A percentile compares a stretch with the other conserved stretches of the same genome.
phyloP scores from a whole-genome alignment of 1,140 invertebrate species.

The Brachionus angularis region DNA sequence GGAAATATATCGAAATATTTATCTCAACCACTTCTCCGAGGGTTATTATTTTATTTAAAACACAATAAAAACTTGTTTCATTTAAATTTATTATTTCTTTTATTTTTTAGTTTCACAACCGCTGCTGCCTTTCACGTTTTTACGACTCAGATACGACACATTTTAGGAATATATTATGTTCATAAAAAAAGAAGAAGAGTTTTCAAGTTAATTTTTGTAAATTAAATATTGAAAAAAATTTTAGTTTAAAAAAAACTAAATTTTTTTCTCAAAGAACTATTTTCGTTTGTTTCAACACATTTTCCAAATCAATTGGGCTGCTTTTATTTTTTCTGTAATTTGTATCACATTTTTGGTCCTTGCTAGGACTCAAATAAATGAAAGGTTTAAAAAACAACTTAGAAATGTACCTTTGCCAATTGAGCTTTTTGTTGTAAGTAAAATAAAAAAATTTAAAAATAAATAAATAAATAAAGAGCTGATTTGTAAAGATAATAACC shows the following conservation, averaged over 20 bases:
- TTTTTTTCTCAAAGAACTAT: no score
- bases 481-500: conserved; percentile 34
- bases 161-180: conserved; percentile 28
- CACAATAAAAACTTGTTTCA: no score
- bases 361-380: conserved; percentile 76
- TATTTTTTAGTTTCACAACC: conserved; percentile 1
- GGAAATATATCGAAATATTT: conserved; percentile 40
- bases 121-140: conserved; percentile 29
- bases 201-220: conserved; percentile 19
- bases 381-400: conserved; percentile 67
- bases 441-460: background rate
- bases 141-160: conserved; percentile 21
- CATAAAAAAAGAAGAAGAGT: conserved; percentile 8
- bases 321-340: conserved; percentile 66
- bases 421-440: conserved; percentile 72
- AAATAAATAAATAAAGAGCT: background rate
- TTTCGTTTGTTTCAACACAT: conserved; percentile 53
- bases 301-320: conserved; percentile 54
- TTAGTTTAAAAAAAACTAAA: no score
- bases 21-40: conserved; percentile 43
- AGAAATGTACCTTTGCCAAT: conserved; percentile 72
- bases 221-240: no score
- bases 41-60: background rate
- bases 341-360: conserved; percentile 68
- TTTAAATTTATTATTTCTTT: background rate